Evolutionary conservation across 2,797 vertebrate species (phyloP), one percentile per base, ranked within the genome.

Genomic region (Macropodus opercularis): DNA sequence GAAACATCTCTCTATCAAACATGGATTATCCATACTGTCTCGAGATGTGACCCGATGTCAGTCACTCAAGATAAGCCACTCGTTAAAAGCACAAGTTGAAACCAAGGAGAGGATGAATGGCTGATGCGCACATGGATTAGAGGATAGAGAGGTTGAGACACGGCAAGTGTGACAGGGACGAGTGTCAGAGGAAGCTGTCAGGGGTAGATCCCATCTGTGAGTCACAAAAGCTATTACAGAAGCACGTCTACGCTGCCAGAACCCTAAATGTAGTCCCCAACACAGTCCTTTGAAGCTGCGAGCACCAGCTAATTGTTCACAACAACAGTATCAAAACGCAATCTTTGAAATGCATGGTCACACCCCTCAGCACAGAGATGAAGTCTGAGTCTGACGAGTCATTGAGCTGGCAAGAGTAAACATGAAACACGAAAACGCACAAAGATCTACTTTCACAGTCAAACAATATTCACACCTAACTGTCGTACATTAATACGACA

Each of bases 401-500:
- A n/a, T n/a, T n/a, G n/a, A n/a, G n/a, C n/a, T n/a, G n/a, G n/a
- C n/a, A n/a, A n/a, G n/a, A n/a, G n/a, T n/a, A n/a, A n/a, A n/a
- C n/a, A n/a, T n/a, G n/a, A 42, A 14, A 39, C 24, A 55, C 31
- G 44, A 9, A 34, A 18, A 26, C 18, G 22, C 38, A 47, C 15
- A 14, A 53, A 19, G 23, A 47, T 24, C 54, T 39, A 59, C 18
- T 12, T 32, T 15, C 27, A 46, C 8, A 51, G 10, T 56, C 42
- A 31, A 38, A 72, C 39, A 29, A n/a, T 13, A 15, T 19, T 54
- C 40, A 32, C 48, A 43, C 18, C 51, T 38, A 44, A 47, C 22
- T 47, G n/a, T 31, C 61, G 51, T 42, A 76, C 78, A 80, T 87
- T 81, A 86, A 86, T 85, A 68, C 83, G 71, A 77, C 78, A 67